phyloP scores from a whole-genome alignment of 2,113 vertebrate genomes.

The Mesoclemmys tuberculata region DNA sequence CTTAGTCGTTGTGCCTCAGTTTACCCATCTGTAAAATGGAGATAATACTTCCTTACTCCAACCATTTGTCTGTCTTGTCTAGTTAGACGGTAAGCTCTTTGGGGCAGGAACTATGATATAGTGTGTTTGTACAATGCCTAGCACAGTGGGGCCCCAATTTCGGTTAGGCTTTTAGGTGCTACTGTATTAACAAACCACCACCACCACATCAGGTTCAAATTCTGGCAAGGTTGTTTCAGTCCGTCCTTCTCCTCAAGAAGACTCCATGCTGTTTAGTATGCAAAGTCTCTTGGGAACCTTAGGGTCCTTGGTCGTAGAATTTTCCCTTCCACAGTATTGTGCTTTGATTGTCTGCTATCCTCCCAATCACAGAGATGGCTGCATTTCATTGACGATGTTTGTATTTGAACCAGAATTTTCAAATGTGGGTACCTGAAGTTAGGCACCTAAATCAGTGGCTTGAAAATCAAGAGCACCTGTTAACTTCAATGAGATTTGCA shows the following conservation, averaged over 20 bases:
- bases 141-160: accelerated
- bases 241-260: not conserved
- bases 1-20: not conserved
- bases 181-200: not conserved
- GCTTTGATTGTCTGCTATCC: not conserved
- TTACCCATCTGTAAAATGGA: not conserved
- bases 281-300: not conserved
- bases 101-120: not conserved
- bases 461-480: not conserved
- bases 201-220: not conserved
- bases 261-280: accelerated
- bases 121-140: accelerated
- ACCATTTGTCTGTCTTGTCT: not conserved
- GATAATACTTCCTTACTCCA: not conserved
- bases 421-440: not conserved
- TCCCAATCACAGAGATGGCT: not conserved
- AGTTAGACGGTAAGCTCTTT: not conserved
- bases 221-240: not conserved
- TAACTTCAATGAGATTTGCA: not conserved
- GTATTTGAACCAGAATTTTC: not conserved
- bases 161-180: not conserved
- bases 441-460: not conserved
- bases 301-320: not conserved
- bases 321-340: not conserved
- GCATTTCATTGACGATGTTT: not conserved